A percentile compares a stretch with the other conserved stretches of the same genome.
phyloP scores from a whole-genome alignment of 2,888 invertebrate species.

The Cerastis rubricosa region DNA sequence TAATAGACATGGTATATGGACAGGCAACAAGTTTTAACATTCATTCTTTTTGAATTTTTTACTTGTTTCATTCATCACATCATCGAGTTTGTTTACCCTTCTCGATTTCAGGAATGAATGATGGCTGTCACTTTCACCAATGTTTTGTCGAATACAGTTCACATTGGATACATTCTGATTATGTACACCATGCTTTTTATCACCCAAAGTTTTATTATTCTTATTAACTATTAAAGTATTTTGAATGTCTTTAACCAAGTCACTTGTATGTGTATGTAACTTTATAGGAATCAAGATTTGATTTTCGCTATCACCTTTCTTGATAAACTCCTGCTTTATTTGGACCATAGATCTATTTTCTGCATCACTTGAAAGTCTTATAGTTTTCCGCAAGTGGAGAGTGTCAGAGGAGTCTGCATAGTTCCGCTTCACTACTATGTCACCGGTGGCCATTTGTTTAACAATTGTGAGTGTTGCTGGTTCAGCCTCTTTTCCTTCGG shows the following conservation, averaged over 20 bases:
- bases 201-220: conserved; percentile 87
- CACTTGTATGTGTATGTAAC: conserved; percentile 80
- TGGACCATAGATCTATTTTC: conserved; percentile 87
- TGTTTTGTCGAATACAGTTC: conserved; percentile 86
- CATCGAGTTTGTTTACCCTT: conserved; percentile 86
- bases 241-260: conserved; percentile 89
- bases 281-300: conserved; percentile 87
- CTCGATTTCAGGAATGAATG: conserved; percentile 85
- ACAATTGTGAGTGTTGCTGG: conserved; percentile 84
- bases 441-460: conserved; percentile 86
- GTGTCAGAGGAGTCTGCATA: conserved; percentile 84
- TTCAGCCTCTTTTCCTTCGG: conserved; percentile 81
- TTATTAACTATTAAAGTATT: conserved; percentile 88
- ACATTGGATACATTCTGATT: conserved; percentile 88
- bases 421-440: conserved; percentile 85
- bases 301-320: conserved; percentile 87
- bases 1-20: conserved; percentile 84
- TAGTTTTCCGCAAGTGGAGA: conserved; percentile 85
- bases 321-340: conserved; percentile 85
- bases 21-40: conserved; percentile 82
- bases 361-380: conserved; percentile 85
- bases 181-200: conserved; percentile 89
- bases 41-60: conserved; percentile 89
- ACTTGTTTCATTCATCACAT: conserved; percentile 84
- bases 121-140: conserved; percentile 86